Evolutionary conservation across 2,797 vertebrate species (phyloP).

Genomic region (Lycodopsis pacificus): DNA sequence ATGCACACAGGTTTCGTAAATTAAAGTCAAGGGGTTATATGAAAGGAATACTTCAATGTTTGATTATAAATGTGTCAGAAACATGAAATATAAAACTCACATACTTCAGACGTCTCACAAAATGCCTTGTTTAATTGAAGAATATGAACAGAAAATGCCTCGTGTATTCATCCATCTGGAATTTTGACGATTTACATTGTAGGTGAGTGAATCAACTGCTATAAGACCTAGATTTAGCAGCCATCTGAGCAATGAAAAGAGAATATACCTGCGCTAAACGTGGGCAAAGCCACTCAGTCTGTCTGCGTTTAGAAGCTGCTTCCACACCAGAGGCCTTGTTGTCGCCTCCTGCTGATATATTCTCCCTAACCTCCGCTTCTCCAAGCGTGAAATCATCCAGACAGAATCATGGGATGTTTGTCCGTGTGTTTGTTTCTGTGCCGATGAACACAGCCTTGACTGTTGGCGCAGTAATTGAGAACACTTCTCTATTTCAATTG

Average conservation of each 20-base stretch:
- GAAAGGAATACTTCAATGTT: conserved; percentile 31
- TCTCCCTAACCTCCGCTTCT: conserved; percentile 52
- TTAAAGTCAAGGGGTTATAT: conserved; percentile 31
- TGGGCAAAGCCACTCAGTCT: conserved; percentile 15
- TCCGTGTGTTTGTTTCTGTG: conserved; percentile 68
- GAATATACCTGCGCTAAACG: neutral
- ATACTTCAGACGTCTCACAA: conserved; percentile 5
- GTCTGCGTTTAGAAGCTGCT: conserved; percentile 17
- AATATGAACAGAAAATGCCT: neutral
- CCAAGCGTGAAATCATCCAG: conserved; percentile 67
- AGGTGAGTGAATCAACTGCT: conserved; percentile 43
- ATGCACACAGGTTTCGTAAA: conserved; percentile 33
- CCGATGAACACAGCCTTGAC: conserved; percentile 69
- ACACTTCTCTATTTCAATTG: conserved; percentile 57
- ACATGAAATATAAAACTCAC: neutral
- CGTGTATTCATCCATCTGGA: conserved; percentile 21
- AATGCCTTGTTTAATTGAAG: neutral
- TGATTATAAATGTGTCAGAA: conserved; percentile 8
- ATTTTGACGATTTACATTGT: conserved; percentile 21
- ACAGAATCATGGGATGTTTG: conserved; percentile 70
- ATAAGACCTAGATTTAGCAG: conserved; percentile 5
- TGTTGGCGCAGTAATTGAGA: conserved; percentile 50
- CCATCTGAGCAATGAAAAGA: conserved; percentile 11
- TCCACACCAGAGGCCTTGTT: conserved; percentile 5
- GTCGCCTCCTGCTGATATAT: conserved; percentile 55